Evolutionary conservation across 2,113 vertebrate genomes (phyloP), one percentile per base, ranked within the genome.

Genomic region (Lathamus discolor): DNA sequence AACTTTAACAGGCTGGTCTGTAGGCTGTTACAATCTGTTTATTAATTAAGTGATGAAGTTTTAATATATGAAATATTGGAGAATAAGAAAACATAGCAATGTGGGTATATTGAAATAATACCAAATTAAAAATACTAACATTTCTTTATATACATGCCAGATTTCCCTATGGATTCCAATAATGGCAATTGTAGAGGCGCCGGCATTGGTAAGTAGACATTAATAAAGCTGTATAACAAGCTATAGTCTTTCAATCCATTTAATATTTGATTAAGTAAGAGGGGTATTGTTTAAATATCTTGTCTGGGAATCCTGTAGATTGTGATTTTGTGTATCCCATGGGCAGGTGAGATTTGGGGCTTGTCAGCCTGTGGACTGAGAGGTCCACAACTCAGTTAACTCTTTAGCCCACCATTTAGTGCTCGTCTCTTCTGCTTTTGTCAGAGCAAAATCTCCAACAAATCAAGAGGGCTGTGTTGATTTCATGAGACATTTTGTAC

Each of bases 81-180:
- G 68, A 46, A 94, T 61, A 41, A 78, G 35, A 48, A 91, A 77
- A n/a, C 24, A 33, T 78, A 84, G 43, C 75, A 24, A 74, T 55
- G 6, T 72, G 8, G 39, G 41, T 92, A 23, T 83, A 28, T 86
- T 83, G 43, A 80, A 81, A 67, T 75, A 92, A 66, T 90, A 18
- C 39, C 83, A 2, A 94, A 49, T 92, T 78, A 83, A 96, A 88
- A 80, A 79, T 91, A 39, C 83, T 97, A 93, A 90, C 59, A 3
- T 41, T 95, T 97, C 41, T 97, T 97, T 89, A 23, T 44, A 2
- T 97, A 3, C 55, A 90, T 98, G 97, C 97, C 98, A 98, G 99
- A 99, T 97, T 99, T 99, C 86, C 98, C 99, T 39, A 98, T 99
- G 98, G 99, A 99, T 97, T 98, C 99, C 67, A 98, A 98, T 95